A percentile compares a stretch with the other conserved stretches of the same genome.
Evolutionary conservation across 1,140 invertebrate species (phyloP).

Genomic region (Portunus trituberculatus): DNA sequence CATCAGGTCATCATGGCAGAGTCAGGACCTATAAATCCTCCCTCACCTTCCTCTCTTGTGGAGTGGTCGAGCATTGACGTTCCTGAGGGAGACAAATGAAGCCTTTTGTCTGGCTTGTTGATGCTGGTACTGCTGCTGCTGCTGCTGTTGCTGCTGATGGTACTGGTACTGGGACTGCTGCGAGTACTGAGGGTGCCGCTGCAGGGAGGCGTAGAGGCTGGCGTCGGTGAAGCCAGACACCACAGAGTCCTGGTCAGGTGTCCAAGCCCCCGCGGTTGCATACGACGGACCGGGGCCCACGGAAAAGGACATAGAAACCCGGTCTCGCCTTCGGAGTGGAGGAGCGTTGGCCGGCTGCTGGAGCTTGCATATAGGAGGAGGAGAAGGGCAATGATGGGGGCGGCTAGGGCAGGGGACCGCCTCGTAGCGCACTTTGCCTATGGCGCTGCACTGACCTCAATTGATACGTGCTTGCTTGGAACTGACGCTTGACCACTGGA

Average conservation of each 20-base stretch:
- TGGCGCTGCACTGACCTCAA: neutral
- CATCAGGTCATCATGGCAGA: too few relatives aligned
- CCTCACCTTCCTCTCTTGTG: slow-evolving; percentile 66
- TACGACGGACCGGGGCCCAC: slow-evolving; percentile 67
- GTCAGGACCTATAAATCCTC: neutral
- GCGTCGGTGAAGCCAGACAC: slow-evolving; percentile 76
- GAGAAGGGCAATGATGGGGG: slow-evolving; percentile 30
- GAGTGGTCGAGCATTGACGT: slow-evolving; percentile 73
- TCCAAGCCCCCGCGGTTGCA: slow-evolving; percentile 76
- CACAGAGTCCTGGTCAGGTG: slow-evolving; percentile 77
- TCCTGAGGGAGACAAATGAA: slow-evolving; percentile 72
- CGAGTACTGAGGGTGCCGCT: slow-evolving; percentile 66
- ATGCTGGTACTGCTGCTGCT: slow-evolving; percentile 58
- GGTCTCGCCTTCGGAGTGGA: slow-evolving; percentile 63
- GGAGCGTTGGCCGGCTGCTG: slow-evolving; percentile 45
- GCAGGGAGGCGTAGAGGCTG: slow-evolving; percentile 76
- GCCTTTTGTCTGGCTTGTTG: slow-evolving; percentile 59
- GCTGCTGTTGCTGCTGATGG: slow-evolving; percentile 59
- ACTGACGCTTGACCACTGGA: neutral
- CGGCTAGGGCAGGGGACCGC: neutral
- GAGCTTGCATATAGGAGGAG: slow-evolving; percentile 69
- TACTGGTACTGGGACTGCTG: slow-evolving; percentile 68
- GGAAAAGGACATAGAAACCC: slow-evolving; percentile 74
- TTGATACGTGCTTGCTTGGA: neutral
- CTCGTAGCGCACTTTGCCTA: slow-evolving; percentile 63